These are phyloP conservation scores for Lordiphosa mommai DNA, from an alignment of 1,140 invertebrate genomes.

Conservation along the genomic window DNA sequence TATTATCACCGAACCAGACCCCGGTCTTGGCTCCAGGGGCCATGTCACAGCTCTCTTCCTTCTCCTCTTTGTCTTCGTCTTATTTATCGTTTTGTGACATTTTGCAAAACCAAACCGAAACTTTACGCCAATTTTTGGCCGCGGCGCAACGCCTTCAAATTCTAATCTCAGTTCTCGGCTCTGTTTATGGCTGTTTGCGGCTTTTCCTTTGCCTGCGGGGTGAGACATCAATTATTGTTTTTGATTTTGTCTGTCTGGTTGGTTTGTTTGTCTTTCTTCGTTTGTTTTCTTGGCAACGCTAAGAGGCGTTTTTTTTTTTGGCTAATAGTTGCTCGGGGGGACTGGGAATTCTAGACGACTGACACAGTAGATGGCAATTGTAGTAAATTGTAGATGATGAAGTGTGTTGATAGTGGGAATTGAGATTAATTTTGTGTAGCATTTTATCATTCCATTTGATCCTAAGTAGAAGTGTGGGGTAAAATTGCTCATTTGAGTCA, in stretches of 20 bases:
- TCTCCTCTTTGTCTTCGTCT: constrained; percentile 3
- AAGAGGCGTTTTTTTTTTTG: constrained; percentile 15
- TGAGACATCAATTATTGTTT: constrained; percentile 61
- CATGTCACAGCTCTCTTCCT: constrained; percentile 10
- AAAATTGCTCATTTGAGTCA: too few species aligned
- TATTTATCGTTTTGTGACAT: constrained; percentile 70
- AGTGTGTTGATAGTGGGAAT: constrained; percentile 20
- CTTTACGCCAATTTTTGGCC: constrained; percentile 62
- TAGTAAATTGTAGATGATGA: not conserved
- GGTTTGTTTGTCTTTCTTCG: constrained; percentile 11
- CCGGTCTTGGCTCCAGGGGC: constrained; percentile 25
- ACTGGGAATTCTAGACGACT: not conserved
- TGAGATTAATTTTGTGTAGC: not conserved
- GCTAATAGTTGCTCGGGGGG: constrained; percentile 8
- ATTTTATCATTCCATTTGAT: too few species aligned
- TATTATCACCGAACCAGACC: constrained; percentile 47
- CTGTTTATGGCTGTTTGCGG: constrained; percentile 59
- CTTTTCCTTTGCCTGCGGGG: constrained; percentile 32
- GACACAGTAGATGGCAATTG: not conserved
- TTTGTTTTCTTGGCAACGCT: not conserved
- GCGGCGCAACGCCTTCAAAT: constrained; percentile 31
- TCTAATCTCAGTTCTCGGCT: constrained; percentile 60
- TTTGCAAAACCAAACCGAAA: constrained; percentile 38
- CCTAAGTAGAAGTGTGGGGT: too few species aligned
- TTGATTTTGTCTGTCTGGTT: constrained; percentile 51